Evolutionary conservation across 2,797 vertebrate genomes (phyloP).

Genomic region (Salmo trutta): DNA sequence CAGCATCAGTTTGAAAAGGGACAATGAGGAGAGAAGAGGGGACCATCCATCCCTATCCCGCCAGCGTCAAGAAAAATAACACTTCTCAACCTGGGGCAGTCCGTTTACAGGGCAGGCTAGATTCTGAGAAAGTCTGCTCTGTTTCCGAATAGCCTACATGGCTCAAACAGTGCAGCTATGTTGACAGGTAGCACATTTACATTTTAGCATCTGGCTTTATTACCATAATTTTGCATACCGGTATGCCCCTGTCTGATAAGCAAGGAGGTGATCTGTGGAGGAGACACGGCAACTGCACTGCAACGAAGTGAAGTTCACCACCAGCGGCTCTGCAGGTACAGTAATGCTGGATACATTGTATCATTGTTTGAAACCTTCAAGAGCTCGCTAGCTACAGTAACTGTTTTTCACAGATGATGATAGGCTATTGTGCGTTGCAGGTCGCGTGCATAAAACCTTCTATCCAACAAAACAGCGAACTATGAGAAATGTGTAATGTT

Average conservation of each 20-base stretch:
- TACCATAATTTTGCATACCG: conserved; percentile 10
- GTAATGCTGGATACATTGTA: conserved; percentile 29
- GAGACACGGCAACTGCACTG: conserved; percentile 55
- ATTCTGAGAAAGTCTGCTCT: background rate
- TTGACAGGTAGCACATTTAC: background rate
- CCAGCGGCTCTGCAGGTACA: conserved; percentile 64
- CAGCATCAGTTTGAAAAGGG: conserved; percentile 51
- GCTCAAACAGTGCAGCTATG: background rate
- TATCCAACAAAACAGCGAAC: background rate
- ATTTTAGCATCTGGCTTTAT: conserved; percentile 25
- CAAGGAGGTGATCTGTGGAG: conserved; percentile 4
- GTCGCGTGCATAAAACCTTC: background rate
- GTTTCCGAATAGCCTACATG: background rate
- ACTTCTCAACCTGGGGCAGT: conserved; percentile 26
- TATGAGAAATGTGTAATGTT: no score
- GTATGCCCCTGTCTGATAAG: background rate
- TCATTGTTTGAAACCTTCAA: background rate
- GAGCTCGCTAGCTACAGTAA: background rate
- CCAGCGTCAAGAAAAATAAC: conserved; percentile 12
- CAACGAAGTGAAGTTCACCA: conserved; percentile 70
- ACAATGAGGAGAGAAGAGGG: conserved; percentile 13
- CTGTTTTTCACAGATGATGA: background rate
- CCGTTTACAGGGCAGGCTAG: background rate
- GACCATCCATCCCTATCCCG: background rate
- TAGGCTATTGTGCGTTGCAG: background rate